phyloP scores from a whole-genome alignment of 2,797 vertebrate species.

The Leptoclinus maculatus region DNA sequence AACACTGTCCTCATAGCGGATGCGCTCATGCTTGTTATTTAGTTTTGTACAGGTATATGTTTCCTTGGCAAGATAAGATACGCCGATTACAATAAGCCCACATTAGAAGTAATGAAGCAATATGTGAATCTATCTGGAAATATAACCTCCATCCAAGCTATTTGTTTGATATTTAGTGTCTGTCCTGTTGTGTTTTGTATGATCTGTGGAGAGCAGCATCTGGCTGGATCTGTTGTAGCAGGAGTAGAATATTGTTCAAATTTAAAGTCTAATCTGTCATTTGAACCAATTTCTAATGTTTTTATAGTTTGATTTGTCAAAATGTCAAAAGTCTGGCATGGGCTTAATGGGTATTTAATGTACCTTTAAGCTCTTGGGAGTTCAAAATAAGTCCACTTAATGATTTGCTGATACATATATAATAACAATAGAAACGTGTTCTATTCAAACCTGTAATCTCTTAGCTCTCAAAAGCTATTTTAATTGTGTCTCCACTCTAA shows the following conservation, averaged over 20 bases:
- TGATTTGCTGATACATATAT: no score
- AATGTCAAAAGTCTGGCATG: not conserved
- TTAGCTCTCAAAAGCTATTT: no score
- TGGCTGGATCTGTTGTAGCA: not conserved
- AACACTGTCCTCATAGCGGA: not conserved
- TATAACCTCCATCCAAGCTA: not conserved
- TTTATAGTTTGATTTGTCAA: not conserved
- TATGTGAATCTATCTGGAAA: not conserved
- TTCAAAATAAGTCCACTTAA: no score
- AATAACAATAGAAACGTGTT: no score
- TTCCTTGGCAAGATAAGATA: no score
- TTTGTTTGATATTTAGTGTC: not conserved
- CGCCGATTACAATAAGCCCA: not conserved
- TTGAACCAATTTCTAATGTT: not conserved
- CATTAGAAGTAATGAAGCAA: not conserved
- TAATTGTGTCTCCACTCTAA: no score
- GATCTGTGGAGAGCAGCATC: not conserved
- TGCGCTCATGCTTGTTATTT: not conserved
- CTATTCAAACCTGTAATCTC: no score
- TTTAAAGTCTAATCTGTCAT: not conserved
- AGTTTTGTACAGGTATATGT: not conserved
- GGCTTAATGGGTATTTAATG: no score
- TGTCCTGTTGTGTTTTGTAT: not conserved
- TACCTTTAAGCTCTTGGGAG: no score
- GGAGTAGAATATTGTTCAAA: not conserved